A percentile compares a stretch with the other conserved stretches of the same genome.
Evolutionary conservation across 2,888 invertebrate genomes (phyloP).

Genomic region (Ecliptopera silaceata): DNA sequence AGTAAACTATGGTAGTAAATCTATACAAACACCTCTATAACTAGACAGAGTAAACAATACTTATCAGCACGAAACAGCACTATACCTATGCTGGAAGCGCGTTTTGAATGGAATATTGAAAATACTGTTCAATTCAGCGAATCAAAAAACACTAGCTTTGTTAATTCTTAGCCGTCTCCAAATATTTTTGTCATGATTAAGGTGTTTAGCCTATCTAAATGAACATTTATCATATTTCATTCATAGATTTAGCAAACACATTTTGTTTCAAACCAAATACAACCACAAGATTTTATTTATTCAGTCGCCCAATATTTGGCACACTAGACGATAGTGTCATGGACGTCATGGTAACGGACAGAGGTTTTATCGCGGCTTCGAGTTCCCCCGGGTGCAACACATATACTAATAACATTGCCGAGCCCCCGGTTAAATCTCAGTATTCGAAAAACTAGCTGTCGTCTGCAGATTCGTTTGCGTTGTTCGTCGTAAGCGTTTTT

Average conservation of each 20-base stretch:
- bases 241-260: too few species aligned
- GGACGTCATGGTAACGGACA: constrained; percentile 26
- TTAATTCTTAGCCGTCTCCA: background rate
- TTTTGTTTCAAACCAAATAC: background rate
- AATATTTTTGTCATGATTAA: background rate
- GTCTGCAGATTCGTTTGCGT: background rate
- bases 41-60: background rate
- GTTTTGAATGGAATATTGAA: background rate
- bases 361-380: constrained; percentile 27
- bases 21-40: constrained; percentile 1
- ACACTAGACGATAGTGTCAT: constrained; percentile 29
- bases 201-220: too few species aligned
- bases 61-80: background rate
- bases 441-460: constrained; percentile 1
- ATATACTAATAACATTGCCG: constrained; percentile 22
- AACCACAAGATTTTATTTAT: constrained; percentile 17
- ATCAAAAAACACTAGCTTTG: background rate
- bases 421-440: constrained; percentile 7
- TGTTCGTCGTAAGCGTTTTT: background rate
- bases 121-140: background rate
- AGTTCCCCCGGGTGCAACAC: constrained; percentile 21
- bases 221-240: too few species aligned
- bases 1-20: constrained; percentile 6
- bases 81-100: background rate
- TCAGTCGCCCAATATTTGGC: constrained; percentile 21